Conservation (phyloP, 2,113 vertebrate genomes). For the Vimba vimba region DNA sequence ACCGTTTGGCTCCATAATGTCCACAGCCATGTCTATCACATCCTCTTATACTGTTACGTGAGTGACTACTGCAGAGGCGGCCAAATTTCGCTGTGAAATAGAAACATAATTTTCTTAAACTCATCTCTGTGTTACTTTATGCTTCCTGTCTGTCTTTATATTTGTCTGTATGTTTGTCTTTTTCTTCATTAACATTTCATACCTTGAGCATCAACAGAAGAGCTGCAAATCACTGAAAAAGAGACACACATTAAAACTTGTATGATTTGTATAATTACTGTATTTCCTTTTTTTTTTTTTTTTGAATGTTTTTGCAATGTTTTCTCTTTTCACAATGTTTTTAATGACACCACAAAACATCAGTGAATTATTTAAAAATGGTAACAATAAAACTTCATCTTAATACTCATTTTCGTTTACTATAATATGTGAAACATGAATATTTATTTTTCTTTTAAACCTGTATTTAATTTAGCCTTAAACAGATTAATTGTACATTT, state of each 20-base stretch:
- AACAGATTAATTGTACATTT: not conserved
- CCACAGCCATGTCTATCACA: constrained; percentile 58
- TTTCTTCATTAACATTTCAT: not conserved
- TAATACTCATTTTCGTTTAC: not conserved
- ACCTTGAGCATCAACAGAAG: not conserved
- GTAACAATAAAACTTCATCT: not conserved
- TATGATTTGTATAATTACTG: not conserved
- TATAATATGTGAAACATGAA: not conserved
- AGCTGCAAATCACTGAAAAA: constrained; percentile 38
- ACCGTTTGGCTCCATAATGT: constrained; percentile 55
- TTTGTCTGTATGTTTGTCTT: not conserved
- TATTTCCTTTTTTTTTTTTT: too few relatives aligned
- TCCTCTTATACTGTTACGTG: constrained; percentile 45
- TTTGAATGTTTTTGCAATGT: not conserved
- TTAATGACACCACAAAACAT: not conserved
- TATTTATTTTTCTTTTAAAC: too few relatives aligned
- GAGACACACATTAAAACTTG: not conserved
- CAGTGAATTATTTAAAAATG: not conserved
- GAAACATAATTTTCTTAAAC: not conserved
- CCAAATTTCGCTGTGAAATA: constrained; percentile 56
- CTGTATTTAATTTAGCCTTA: not conserved
- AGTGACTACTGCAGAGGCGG: constrained; percentile 58
- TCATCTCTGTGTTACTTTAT: not conserved
- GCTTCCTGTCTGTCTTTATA: not conserved
- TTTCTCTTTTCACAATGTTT: not conserved